A percentile compares a stretch with the other conserved stretches of the same genome.
Evolutionary conservation across 1,140 invertebrate species (phyloP).

Genomic region (Lasioglossum albipes): DNA sequence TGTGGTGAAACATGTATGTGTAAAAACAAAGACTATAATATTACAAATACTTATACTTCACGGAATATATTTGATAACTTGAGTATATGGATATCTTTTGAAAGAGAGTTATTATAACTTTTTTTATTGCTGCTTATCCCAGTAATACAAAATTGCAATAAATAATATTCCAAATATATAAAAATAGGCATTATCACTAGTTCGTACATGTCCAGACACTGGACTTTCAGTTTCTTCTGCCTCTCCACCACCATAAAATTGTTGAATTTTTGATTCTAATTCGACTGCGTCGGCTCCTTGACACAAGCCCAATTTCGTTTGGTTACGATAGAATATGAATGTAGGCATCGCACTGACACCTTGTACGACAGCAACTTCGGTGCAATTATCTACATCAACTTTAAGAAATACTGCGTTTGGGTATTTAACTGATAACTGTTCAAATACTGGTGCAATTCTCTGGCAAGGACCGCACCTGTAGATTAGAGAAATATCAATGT

Average conservation of each 20-base stretch:
- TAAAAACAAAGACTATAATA: slow-evolving; percentile 27
- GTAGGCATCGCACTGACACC: slow-evolving; percentile 98
- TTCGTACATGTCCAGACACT: slow-evolving; percentile 88
- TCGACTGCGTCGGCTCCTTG: slow-evolving; percentile 91
- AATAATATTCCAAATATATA: slow-evolving; percentile 74
- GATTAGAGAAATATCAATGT: slow-evolving; percentile 30
- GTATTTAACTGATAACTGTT: slow-evolving; percentile 91
- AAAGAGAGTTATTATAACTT: slow-evolving; percentile 47
- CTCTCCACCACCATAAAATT: slow-evolving; percentile 89
- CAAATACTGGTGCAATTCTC: slow-evolving; percentile 94
- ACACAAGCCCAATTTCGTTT: slow-evolving; percentile 87
- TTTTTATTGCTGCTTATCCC: slow-evolving; percentile 66
- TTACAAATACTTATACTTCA: slow-evolving; percentile 34
- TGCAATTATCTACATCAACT: slow-evolving; percentile 95
- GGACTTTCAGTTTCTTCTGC: slow-evolving; percentile 81
- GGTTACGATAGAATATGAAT: slow-evolving; percentile 96
- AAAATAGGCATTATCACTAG: slow-evolving; percentile 68
- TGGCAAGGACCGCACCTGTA: slow-evolving; percentile 96
- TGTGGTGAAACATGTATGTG: neutral
- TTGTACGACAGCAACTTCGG: slow-evolving; percentile 90
- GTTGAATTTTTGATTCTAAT: slow-evolving; percentile 94
- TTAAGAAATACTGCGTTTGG: slow-evolving; percentile 95
- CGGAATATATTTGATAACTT: slow-evolving; percentile 11
- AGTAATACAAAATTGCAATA: slow-evolving; percentile 70
- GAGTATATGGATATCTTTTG: slow-evolving; percentile 32